These are phyloP conservation scores for Loripinus fragilis DNA, from an alignment of 2,888 invertebrate species.

Conservation along the genomic window DNA sequence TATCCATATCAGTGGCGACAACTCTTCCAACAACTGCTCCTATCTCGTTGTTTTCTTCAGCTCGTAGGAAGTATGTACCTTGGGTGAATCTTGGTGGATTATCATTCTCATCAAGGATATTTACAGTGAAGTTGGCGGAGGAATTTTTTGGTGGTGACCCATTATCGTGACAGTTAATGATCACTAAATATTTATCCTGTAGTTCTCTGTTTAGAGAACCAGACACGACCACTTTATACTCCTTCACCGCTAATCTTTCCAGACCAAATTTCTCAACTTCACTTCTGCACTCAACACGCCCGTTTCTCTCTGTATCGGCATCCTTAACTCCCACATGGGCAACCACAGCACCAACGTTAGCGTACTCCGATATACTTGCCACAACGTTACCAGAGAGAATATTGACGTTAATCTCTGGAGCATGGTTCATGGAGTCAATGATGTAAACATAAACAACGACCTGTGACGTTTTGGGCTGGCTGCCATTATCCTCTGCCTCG, in stretches of 20 bases:
- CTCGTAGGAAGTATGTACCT: conserved; percentile 62
- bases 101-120: conserved; percentile 93
- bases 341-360: conserved; percentile 73
- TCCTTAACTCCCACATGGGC: conserved; percentile 73
- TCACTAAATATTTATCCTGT: conserved; percentile 51
- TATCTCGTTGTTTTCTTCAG: conserved; percentile 69
- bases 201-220: conserved; percentile 61
- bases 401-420: conserved; percentile 87
- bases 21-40: conserved; percentile 66
- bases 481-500: conserved; percentile 74
- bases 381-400: conserved; percentile 65
- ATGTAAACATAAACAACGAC: conserved; percentile 84
- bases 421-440: conserved; percentile 95
- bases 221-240: conserved; percentile 71
- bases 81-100: conserved; percentile 93
- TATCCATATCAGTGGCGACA: conserved; percentile 65
- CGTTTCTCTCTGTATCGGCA: conserved; percentile 74
- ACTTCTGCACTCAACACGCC: conserved; percentile 69
- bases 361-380: conserved; percentile 71
- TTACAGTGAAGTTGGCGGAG: conserved; percentile 61
- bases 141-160: conserved; percentile 64
- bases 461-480: conserved; percentile 69
- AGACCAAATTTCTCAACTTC: conserved; percentile 69
- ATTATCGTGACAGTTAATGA: conserved; percentile 63
- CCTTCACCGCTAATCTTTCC: conserved; percentile 68